Conservation (phyloP, 2,888 invertebrate genomes). For the Diloba caeruleocephala region DNA sequence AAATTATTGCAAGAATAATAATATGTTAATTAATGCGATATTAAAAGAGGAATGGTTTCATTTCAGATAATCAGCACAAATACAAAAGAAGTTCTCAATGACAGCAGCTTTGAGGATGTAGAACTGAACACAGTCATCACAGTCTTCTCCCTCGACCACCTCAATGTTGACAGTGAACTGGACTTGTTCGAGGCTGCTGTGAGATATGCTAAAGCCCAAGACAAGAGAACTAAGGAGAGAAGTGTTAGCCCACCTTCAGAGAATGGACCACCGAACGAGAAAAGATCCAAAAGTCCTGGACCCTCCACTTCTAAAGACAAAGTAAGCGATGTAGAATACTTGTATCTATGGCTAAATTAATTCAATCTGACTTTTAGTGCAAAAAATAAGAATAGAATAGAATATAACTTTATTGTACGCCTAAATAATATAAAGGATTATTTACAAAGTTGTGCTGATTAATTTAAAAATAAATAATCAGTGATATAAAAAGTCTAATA, state of each 20-base stretch:
- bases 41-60: too few species aligned
- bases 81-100: constrained; percentile 93
- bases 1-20: too few species aligned
- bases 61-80: constrained; percentile 92
- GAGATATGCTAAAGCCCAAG: constrained; percentile 83
- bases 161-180: constrained; percentile 93
- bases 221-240: constrained; percentile 70
- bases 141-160: constrained; percentile 92
- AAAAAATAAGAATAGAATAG: too few species aligned
- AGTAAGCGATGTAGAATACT: constrained; percentile 26
- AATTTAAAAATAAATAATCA: too few species aligned
- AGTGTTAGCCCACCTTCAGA: constrained; percentile 70
- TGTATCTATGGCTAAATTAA: too few species aligned
- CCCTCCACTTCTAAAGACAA: constrained; percentile 78
- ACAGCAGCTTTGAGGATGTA: constrained; percentile 93
- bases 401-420: too few species aligned
- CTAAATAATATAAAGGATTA: too few species aligned
- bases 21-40: too few species aligned
- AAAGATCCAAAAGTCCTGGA: constrained; percentile 73
- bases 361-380: too few species aligned
- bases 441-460: too few species aligned
- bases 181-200: constrained; percentile 93
- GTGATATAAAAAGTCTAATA: too few species aligned
- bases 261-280: constrained; percentile 65
- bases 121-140: constrained; percentile 93